Evolutionary conservation across 2,797 vertebrate species (phyloP), one percentile per base, ranked within the genome.

Genomic region (Pangasius macronema): DNA sequence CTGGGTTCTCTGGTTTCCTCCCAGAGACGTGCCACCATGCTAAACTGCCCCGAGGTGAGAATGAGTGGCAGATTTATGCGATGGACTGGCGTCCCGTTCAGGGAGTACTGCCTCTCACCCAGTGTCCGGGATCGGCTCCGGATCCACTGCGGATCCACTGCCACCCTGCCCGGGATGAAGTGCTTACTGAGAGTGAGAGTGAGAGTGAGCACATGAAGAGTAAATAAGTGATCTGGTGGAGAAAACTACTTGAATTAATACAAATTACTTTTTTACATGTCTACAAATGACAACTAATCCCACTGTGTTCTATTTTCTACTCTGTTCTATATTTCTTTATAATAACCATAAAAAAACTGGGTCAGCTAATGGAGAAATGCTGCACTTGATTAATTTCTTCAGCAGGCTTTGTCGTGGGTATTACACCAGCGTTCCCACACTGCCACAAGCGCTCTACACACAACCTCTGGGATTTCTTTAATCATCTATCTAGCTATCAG

Each of bases 391-490:
- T 65, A 46, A 82, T 82, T 65, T 63, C 16, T 63, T 82, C 80
- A 82, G 57, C 16, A 42, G 3, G 57, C 55, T n/a, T 81, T 81
- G 51, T 55, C 51, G 20, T 24, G 53, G 53, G 33, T 36, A 59
- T 80, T 63, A 82, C 39, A n/a, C 36, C 79, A n/a, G 79, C 8
- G 27, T n/a, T 46, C 42, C 36, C 57, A 42, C 36, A 81, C 79
- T 46, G 59, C 59, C 39, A 82, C 59, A 18, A 82, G 80, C 59
- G 46, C 20, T 49, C 39, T 63, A 18, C 80, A 82, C 59, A n/a
- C 24, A 30, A 82, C 80, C 80, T 65, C 20, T 46, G 80, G 59
- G 80, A 82, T 30, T 82, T 30, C 39, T 65, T 63, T 82, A 82
- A 82, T 82, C 59, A 82, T 46, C 39, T 63, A 63, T 42, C 36